Conservation (phyloP, 92 coral and sea anemone species). For the Galaxea fascicularis region DNA sequence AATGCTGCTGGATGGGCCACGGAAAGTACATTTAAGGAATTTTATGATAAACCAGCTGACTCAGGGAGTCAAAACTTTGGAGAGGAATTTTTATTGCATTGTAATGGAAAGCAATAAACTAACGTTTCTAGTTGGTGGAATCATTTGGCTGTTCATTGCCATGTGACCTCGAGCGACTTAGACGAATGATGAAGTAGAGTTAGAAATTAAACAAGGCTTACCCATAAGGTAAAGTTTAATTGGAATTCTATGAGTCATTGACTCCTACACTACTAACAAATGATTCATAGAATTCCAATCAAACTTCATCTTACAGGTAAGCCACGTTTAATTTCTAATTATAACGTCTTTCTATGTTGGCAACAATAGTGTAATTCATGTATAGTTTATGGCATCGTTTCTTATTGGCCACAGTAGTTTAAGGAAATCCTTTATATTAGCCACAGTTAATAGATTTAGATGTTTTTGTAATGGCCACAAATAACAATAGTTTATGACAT, state of each 20-base stretch:
- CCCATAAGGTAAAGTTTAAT: slow-evolving; percentile 15
- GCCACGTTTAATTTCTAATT: too few relatives aligned
- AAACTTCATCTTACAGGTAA: too few relatives aligned
- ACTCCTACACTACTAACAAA: too few relatives aligned
- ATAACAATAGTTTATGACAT: too few relatives aligned
- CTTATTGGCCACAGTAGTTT: too few relatives aligned
- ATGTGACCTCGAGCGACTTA: slow-evolving; percentile 43
- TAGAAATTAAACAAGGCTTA: slow-evolving; percentile 21
- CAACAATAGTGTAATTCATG: too few relatives aligned
- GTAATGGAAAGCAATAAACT: slow-evolving; percentile 7
- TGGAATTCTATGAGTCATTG: slow-evolving; percentile 17
- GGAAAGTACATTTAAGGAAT: slow-evolving; percentile 49
- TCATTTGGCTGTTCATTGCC: slow-evolving; percentile 56
- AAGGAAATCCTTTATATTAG: too few relatives aligned
- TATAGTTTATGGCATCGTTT: too few relatives aligned
- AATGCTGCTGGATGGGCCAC: slow-evolving; percentile 57
- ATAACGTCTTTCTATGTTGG: too few relatives aligned
- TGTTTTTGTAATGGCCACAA: too few relatives aligned
- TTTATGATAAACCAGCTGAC: slow-evolving; percentile 46
- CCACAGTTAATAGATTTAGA: neutral
- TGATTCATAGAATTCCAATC: too few relatives aligned
- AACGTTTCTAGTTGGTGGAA: slow-evolving; percentile 17
- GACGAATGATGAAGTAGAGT: slow-evolving; percentile 44
- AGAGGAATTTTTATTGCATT: slow-evolving; percentile 33
- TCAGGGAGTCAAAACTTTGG: slow-evolving; percentile 42